phyloP scores from a whole-genome alignment of 2,113 vertebrate species.

The Macquaria ambigua region DNA sequence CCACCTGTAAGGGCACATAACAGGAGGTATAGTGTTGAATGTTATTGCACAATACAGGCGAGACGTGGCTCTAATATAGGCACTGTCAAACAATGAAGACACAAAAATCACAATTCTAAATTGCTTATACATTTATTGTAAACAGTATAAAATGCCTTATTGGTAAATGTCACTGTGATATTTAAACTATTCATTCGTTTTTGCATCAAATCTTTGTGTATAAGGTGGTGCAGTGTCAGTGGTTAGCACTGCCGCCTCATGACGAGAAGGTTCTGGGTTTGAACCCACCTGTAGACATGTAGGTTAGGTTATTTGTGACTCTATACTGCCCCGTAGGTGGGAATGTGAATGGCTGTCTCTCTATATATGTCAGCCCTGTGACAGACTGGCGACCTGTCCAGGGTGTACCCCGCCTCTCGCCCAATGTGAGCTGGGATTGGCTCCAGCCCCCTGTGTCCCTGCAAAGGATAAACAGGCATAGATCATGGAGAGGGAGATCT shows the following conservation, averaged over 20 bases:
- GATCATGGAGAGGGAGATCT: background rate
- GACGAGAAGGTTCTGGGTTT: too few species aligned
- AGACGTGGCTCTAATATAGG: background rate
- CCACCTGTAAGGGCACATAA: background rate
- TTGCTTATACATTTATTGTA: background rate
- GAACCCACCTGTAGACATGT: too few species aligned
- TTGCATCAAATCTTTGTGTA: too few species aligned
- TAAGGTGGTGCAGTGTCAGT: too few species aligned
- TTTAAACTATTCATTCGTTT: background rate
- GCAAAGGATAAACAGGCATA: background rate
- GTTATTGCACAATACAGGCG: background rate
- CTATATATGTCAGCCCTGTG: too few species aligned
- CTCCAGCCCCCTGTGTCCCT: too few species aligned
- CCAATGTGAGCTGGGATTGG: too few species aligned
- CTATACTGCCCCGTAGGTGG: too few species aligned
- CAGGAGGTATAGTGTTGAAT: background rate
- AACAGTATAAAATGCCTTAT: too few species aligned
- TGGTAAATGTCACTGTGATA: constrained; percentile 4
- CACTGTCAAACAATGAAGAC: background rate
- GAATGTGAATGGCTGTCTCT: too few species aligned
- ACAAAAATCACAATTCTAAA: background rate
- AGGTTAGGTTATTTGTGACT: background rate
- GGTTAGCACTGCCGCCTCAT: too few species aligned
- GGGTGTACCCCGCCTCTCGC: background rate
- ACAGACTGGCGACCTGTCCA: too few species aligned